These are phyloP conservation scores for Naja naja DNA, from an alignment of 2,113 vertebrate species.

Conservation along the genomic window DNA sequence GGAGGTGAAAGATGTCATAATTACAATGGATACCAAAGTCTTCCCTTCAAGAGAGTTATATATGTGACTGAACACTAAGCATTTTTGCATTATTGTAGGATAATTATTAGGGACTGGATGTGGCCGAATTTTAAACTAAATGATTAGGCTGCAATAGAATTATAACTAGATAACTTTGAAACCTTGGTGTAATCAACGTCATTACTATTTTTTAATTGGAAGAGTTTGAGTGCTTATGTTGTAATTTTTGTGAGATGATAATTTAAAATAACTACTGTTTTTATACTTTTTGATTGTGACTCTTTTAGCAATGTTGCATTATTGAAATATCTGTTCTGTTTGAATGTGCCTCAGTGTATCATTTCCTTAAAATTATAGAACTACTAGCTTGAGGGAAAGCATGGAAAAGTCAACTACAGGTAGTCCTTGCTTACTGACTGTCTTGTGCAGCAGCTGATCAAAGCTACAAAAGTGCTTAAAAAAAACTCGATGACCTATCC, in stretches of 20 bases:
- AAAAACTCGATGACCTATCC: neutral
- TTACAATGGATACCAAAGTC: neutral
- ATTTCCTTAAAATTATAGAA: neutral
- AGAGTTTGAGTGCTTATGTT: neutral
- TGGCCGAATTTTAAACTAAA: neutral
- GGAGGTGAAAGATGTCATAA: neutral
- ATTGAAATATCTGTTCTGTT: neutral
- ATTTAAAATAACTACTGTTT: neutral
- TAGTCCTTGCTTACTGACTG: neutral
- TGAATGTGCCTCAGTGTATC: neutral
- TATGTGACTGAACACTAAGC: neutral
- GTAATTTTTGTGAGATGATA: neutral
- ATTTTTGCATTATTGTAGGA: neutral
- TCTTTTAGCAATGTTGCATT: neutral
- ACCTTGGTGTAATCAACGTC: neutral
- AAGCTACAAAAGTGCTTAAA: neutral
- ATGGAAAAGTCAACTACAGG: neutral
- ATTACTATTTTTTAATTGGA: neutral
- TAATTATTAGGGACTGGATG: neutral
- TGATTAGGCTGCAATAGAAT: neutral
- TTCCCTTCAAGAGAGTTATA: neutral
- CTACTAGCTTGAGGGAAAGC: neutral
- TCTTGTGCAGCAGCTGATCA: neutral
- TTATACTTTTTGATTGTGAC: neutral
- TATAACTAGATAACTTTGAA: neutral